Base-by-base conservation (phyloP, 2,113 vertebrate genomes). In the Pseudolaguvia tuberculata region DNA sequence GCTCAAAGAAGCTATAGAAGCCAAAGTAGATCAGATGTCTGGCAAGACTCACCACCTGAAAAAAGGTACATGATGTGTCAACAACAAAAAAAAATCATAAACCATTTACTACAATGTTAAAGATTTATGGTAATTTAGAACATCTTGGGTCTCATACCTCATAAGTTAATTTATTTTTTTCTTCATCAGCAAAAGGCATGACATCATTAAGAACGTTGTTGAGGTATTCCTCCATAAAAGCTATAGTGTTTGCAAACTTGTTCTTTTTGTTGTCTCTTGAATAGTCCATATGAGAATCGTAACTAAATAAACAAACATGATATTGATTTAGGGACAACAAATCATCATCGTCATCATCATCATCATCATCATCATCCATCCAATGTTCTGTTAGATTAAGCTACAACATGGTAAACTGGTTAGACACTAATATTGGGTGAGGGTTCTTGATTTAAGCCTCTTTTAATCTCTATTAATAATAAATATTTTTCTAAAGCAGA, bases 1-100 rank as follows among this genome's bases (percentile, higher is more conserved):
- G 88, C 88, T 99, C 96, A 7, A 94, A 95, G 88, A 99, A 99
- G 86, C 94, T 99, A 85, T 99, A 99, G 93, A 99, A 99, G 61
- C 97, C 97, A 79, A 99, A 99, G 89, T 99, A 98, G 88, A 99
- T 98, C 84, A 98, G 88, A 82, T 98, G 95, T 86, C 95, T 90
- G 23, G 96, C 96, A 80, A 99, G 88, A 81, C 94, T 98, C 84
- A 99, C 94, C 50, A 99, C 95, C 96, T 99, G 84, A 2, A 51
- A 58, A 65, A 47, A 47, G 78, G 63, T 29, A 29, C 42, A 20
- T 47, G 29, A 67, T 56, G 0, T n/a, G n/a, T n/a, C n/a, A n/a
- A n/a, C n/a, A n/a, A n/a, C n/a, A n/a, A n/a, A n/a, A n/a, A n/a
- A n/a, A n/a, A n/a, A n/a, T n/a, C n/a, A n/a, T n/a, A n/a, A n/a